Evolutionary conservation across 92 coral and sea anemone genomes (phyloP), one percentile per base, ranked within the genome.

Genomic region (Diadumene lineata): DNA sequence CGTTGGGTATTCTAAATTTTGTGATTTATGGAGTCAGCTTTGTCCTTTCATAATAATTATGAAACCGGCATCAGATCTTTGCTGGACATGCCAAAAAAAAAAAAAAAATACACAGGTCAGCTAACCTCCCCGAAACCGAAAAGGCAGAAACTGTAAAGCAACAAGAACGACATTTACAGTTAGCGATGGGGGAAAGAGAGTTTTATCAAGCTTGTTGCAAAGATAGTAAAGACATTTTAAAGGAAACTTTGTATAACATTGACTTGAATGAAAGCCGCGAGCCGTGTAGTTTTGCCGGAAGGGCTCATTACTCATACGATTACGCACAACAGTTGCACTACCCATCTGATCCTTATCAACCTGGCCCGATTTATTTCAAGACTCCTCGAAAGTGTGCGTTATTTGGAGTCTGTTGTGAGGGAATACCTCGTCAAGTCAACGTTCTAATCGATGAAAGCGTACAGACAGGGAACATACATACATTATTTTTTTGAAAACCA

Each of bases 251-350:
- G 11, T 30, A 34, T 56, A 50, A 34, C 66, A 60, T 75, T 29
- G 74, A 79, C 34, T 80, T 80, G 50, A 2, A 26, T 18, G 46
- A 58, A 16, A 50, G 75, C 64, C 73, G 46, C 4, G 69, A 56
- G 50, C 84, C 92, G 7, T 82, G 85, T 48, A 61, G 76, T 3
- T 66, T 46, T 11, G 58, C 67, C 3, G 77, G 81, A 34, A 60
- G 48, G 24, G 70, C 73, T 26, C 87, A 87, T 50, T 87, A 73
- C 29, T 83, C 92, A 0, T 86, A 70, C 51, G 85, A 87, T 43
- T 79, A 83, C 63, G 92, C 92, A 9, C 88, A 87, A 75, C 88
- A 81, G 62, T 69, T 86, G 4, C 90, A 86, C 57, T 11, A 43
- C 13, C 86, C 86, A 0, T 17, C 64, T 0, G 56, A 87, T 50